phyloP scores from a whole-genome alignment of 2,797 vertebrate species.

The Limnodromus scolopaceus region DNA sequence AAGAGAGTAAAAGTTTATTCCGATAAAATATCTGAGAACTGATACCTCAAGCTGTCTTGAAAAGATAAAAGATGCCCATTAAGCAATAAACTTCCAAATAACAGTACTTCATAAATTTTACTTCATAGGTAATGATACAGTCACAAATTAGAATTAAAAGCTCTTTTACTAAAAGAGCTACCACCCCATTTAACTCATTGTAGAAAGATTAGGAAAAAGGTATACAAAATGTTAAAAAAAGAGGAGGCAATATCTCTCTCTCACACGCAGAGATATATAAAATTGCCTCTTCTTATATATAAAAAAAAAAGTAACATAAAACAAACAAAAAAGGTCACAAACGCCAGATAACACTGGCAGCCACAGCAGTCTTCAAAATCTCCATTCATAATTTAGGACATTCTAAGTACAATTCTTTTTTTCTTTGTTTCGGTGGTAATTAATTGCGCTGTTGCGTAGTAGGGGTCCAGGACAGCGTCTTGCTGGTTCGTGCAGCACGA shows the following conservation, averaged over 20 bases:
- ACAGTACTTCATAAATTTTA: background rate
- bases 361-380: background rate
- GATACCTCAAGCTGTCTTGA: background rate
- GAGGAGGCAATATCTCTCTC: background rate
- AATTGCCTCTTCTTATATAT: background rate
- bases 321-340: background rate
- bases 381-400: background rate
- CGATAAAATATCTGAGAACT: background rate
- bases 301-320: background rate
- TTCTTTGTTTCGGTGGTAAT: background rate
- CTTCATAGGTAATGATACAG: background rate
- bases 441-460: rapidly evolving
- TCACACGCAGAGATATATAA: background rate
- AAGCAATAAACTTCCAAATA: background rate
- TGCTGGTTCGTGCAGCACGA: background rate
- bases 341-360: background rate
- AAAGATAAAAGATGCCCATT: background rate
- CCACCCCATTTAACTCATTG: background rate
- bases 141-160: background rate
- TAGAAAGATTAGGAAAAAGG: background rate
- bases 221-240: background rate
- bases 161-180: background rate
- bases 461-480: background rate
- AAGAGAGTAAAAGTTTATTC: background rate
- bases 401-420: background rate